Evolutionary conservation across 2,797 vertebrate genomes (phyloP).

Genomic region (Sebastes trivittatus): DNA sequence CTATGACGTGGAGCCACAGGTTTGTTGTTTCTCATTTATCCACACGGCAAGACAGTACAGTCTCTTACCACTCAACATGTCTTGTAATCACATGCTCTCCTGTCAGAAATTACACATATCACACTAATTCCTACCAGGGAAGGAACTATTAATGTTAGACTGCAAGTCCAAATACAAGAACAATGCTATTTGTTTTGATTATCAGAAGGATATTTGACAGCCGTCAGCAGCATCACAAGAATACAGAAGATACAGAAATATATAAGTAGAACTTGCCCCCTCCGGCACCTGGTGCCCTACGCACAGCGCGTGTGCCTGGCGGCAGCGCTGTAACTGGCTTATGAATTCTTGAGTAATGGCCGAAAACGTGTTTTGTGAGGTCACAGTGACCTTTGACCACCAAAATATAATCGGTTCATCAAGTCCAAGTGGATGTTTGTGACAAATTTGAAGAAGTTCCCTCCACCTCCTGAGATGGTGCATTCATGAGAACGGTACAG

Average conservation of each 20-base stretch:
- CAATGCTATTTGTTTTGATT: neutral
- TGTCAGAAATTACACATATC: neutral
- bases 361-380: too few species aligned
- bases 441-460: too few species aligned
- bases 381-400: too few species aligned
- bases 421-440: too few species aligned
- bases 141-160: neutral
- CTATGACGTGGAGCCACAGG: slow-evolving; percentile 96
- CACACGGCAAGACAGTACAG: neutral
- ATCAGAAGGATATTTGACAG: neutral
- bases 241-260: neutral
- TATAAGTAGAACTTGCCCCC: too few species aligned
- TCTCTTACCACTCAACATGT: neutral
- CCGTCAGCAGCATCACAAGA: neutral
- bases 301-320: too few species aligned
- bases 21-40: slow-evolving; percentile 47
- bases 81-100: neutral
- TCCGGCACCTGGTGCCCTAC: too few species aligned
- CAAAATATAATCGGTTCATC: too few species aligned
- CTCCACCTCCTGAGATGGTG: too few species aligned
- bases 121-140: neutral
- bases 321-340: too few species aligned
- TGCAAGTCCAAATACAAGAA: neutral
- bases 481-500: too few species aligned
- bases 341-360: too few species aligned